phyloP scores from a whole-genome alignment of 2,888 invertebrate genomes.

The Scaptomyza reducta region DNA sequence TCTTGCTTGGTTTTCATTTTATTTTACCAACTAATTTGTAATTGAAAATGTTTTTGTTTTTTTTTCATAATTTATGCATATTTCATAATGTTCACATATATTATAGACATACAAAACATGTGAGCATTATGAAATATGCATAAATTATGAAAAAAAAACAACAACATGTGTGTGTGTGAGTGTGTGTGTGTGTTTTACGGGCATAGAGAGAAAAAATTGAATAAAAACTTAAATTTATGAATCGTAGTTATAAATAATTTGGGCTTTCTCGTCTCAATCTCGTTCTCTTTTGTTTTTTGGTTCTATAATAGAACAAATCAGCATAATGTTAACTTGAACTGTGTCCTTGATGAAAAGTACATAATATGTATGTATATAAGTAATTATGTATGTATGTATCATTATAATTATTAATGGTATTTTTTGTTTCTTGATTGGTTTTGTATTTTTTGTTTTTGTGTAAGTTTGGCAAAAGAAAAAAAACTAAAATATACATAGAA shows the following conservation, averaged over 20 bases:
- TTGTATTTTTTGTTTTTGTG: slow-evolving; percentile 2
- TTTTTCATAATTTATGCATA: slow-evolving; percentile 56
- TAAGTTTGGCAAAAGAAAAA: slow-evolving; percentile 41
- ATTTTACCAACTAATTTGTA: slow-evolving; percentile 64
- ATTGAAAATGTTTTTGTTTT: slow-evolving; percentile 31
- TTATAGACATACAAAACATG: too few relatives aligned
- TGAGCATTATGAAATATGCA: slow-evolving; percentile 71
- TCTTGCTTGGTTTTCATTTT: slow-evolving; percentile 7
- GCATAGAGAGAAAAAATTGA: slow-evolving; percentile 32
- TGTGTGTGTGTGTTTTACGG: slow-evolving; percentile 23
- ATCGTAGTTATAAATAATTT: slow-evolving; percentile 39
- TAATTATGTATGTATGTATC: slow-evolving; percentile 10
- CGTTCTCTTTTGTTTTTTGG: neutral
- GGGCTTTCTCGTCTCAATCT: slow-evolving; percentile 1
- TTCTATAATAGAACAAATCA: slow-evolving; percentile 63
- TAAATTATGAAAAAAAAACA: too few relatives aligned
- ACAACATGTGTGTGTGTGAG: slow-evolving; percentile 15
- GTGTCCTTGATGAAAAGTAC: slow-evolving; percentile 66
- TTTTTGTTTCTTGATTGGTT: slow-evolving; percentile 5
- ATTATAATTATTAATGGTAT: slow-evolving; percentile 37
- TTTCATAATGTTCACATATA: slow-evolving; percentile 71
- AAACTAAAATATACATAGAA: neutral
- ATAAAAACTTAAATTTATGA: slow-evolving; percentile 27
- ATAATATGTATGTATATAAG: slow-evolving; percentile 18
- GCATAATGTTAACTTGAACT: slow-evolving; percentile 82